phyloP scores from a whole-genome alignment of 2,113 vertebrate genomes.

The Suricata suricatta region DNA sequence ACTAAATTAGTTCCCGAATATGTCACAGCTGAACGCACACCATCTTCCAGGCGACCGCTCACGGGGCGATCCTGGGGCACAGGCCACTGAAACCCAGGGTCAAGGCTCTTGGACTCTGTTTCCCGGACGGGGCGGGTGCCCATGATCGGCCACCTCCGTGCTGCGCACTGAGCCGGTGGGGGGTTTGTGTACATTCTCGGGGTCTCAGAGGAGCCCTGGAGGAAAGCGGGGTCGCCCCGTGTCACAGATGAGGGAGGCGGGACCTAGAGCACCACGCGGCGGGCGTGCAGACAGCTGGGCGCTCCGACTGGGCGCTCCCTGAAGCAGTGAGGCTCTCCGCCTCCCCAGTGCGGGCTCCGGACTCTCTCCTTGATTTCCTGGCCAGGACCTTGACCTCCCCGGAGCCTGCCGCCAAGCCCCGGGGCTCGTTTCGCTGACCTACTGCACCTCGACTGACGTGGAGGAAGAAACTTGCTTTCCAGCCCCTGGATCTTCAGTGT shows the following conservation, averaged over 20 bases:
- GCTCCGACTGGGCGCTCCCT: accelerated
- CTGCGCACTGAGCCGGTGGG: background rate
- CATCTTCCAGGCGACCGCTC: background rate
- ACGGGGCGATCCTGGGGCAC: accelerated
- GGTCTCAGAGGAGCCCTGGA: background rate
- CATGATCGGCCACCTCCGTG: accelerated
- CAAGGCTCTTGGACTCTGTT: background rate
- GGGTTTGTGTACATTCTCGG: accelerated
- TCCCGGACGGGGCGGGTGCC: accelerated
- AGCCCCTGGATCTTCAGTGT: background rate
- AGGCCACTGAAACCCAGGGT: background rate
- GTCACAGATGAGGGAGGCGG: background rate
- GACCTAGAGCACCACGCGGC: too few relatives aligned
- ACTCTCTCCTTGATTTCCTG: background rate
- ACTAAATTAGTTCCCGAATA: conserved; percentile 80
- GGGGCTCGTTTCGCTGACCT: accelerated
- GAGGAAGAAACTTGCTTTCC: background rate
- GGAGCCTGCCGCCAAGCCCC: background rate
- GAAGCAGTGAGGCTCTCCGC: background rate
- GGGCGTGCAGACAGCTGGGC: accelerated
- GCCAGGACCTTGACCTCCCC: too few relatives aligned
- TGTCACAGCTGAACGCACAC: conserved; percentile 67
- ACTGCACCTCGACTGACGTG: background rate
- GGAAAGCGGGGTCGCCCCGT: background rate
- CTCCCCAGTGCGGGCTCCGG: background rate